These are phyloP conservation scores for Platypus cylindrus DNA, from an alignment of 2,888 invertebrate genomes.

Conservation along the genomic window DNA sequence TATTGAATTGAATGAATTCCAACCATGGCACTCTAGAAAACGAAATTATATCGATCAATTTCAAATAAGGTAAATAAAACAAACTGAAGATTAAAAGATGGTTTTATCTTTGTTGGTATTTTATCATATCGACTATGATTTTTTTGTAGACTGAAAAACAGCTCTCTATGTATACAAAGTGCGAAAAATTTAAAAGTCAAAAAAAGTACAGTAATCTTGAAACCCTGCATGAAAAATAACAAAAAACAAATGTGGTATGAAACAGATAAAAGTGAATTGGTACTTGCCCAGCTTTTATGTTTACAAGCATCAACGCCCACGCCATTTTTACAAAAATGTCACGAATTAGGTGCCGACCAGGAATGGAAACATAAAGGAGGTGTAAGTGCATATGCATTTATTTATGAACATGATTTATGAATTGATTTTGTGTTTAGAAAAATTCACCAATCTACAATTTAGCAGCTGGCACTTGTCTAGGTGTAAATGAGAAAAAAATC, in stretches of 20 bases:
- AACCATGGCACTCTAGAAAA: constrained; percentile 73
- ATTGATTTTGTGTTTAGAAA: constrained; percentile 34
- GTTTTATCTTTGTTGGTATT: neutral
- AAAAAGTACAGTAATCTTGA: constrained; percentile 44
- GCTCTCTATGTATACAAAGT: constrained; percentile 67
- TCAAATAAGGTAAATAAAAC: constrained; percentile 44
- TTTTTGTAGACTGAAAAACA: constrained; percentile 46
- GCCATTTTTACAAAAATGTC: constrained; percentile 79
- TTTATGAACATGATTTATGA: neutral
- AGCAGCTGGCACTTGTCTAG: constrained; percentile 75
- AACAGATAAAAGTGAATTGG: constrained; percentile 69
- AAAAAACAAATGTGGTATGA: constrained; percentile 78
- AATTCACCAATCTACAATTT: constrained; percentile 72
- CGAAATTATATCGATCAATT: constrained; percentile 60
- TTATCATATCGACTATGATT: constrained; percentile 2
- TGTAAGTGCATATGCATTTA: constrained; percentile 35
- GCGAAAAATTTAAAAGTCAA: constrained; percentile 65
- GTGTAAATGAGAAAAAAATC: constrained; percentile 36
- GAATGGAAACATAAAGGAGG: constrained; percentile 77
- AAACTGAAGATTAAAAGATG: neutral
- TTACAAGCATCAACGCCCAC: constrained; percentile 56
- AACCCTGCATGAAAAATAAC: constrained; percentile 52
- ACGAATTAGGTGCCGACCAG: constrained; percentile 82
- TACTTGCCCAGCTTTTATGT: constrained; percentile 72
- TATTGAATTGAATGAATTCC: constrained; percentile 51